phyloP scores from a whole-genome alignment of 2,113 vertebrate species.

The Meriones unguiculatus region DNA sequence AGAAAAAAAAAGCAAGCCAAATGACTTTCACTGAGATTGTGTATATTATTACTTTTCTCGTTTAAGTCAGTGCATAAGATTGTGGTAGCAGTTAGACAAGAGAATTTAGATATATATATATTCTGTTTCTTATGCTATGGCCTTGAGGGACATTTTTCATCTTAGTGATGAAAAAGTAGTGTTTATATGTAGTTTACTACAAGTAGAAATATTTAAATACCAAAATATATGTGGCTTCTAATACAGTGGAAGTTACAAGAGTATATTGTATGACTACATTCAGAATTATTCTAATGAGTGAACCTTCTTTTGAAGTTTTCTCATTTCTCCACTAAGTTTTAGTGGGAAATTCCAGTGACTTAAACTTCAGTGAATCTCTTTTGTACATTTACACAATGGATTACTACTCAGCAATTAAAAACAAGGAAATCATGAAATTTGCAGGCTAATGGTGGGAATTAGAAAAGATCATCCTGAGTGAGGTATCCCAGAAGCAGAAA shows the following conservation, averaged over 20 bases:
- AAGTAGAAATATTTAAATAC: slow-evolving; percentile 59
- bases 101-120: slow-evolving; percentile 29
- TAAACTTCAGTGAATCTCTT: slow-evolving; percentile 80
- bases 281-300: slow-evolving; percentile 53
- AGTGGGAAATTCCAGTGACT: slow-evolving; percentile 79
- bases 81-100: background rate
- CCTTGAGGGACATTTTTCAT: slow-evolving; percentile 3
- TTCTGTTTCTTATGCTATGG: background rate
- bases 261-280: slow-evolving; percentile 50
- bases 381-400: background rate
- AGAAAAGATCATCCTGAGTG: no score
- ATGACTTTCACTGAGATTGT: background rate
- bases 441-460: no score
- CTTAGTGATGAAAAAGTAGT: background rate
- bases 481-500: no score
- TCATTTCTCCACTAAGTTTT: slow-evolving; percentile 74
- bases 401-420: no score
- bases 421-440: no score
- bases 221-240: slow-evolving; percentile 35
- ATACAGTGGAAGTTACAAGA: slow-evolving; percentile 72
- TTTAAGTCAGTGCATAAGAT: slow-evolving; percentile 13
- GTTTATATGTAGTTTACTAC: slow-evolving; percentile 18
- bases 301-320: slow-evolving; percentile 65
- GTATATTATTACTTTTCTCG: background rate
- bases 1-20: background rate